Evolutionary conservation across 2,888 invertebrate species (phyloP).

Genomic region (Drosophila flavopinicola): DNA sequence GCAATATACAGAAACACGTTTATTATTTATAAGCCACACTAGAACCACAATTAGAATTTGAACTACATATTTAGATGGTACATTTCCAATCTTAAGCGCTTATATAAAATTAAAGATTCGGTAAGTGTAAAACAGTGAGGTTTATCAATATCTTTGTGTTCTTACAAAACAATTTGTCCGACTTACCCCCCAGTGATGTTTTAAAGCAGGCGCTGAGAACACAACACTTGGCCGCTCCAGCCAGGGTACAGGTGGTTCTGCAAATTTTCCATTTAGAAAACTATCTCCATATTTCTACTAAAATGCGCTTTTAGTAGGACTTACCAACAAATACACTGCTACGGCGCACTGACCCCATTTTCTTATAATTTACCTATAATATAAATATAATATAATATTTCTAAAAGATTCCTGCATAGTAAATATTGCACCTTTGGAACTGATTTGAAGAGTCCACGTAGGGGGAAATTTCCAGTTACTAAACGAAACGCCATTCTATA

Average conservation of each 20-base stretch:
- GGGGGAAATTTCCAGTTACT: background rate
- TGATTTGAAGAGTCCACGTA: background rate
- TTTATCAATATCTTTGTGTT: background rate
- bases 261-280: background rate
- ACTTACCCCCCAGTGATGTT: constrained; percentile 70
- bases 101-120: background rate
- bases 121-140: background rate
- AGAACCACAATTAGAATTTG: too few species aligned
- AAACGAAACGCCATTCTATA: constrained; percentile 44
- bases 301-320: background rate
- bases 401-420: background rate
- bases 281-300: background rate
- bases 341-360: background rate
- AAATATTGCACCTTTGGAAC: constrained; percentile 34
- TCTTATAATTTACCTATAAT: constrained; percentile 3
- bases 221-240: constrained; percentile 40
- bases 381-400: background rate
- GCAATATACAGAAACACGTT: constrained; percentile 6
- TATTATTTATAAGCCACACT: background rate
- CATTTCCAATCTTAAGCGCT: background rate
- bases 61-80: background rate
- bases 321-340: constrained; percentile 13
- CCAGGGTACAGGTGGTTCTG: constrained; percentile 44
- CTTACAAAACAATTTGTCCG: background rate
- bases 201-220: constrained; percentile 38